phyloP scores from a whole-genome alignment of 2,113 vertebrate genomes.

The Brachypodius melanocephalos region DNA sequence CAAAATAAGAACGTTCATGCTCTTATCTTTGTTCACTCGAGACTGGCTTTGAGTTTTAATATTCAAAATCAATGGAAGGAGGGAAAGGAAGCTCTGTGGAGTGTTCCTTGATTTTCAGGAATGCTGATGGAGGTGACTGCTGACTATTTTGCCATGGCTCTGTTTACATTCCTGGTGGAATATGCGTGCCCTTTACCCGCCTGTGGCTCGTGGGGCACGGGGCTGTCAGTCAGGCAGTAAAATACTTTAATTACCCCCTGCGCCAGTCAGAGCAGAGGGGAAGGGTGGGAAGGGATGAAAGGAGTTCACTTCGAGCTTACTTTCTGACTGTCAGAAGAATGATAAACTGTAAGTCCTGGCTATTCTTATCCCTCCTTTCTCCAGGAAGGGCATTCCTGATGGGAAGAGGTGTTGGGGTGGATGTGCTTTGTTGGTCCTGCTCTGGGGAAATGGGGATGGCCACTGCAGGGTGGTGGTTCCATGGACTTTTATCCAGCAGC shows the following conservation, averaged over 20 bases:
- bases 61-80: not conserved
- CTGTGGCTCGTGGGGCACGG: not conserved
- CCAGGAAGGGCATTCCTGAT: not conserved
- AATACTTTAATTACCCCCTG: not conserved
- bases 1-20: not conserved
- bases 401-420: not conserved
- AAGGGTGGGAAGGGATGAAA: not conserved
- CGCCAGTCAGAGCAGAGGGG: not conserved
- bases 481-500: not conserved
- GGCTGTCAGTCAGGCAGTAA: constrained; percentile 5
- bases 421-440: not conserved
- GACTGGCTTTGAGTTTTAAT: not conserved
- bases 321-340: not conserved
- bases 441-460: not conserved
- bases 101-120: not conserved
- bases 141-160: not conserved
- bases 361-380: not conserved
- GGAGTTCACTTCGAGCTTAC: not conserved
- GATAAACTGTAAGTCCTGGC: not conserved
- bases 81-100: not conserved
- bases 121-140: constrained; percentile 4
- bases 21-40: not conserved
- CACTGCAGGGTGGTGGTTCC: not conserved
- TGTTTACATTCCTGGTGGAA: constrained; percentile 13
- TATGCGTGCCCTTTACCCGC: not conserved